Evolutionary conservation across 1,140 invertebrate genomes (phyloP).

Genomic region (Atta texana): DNA sequence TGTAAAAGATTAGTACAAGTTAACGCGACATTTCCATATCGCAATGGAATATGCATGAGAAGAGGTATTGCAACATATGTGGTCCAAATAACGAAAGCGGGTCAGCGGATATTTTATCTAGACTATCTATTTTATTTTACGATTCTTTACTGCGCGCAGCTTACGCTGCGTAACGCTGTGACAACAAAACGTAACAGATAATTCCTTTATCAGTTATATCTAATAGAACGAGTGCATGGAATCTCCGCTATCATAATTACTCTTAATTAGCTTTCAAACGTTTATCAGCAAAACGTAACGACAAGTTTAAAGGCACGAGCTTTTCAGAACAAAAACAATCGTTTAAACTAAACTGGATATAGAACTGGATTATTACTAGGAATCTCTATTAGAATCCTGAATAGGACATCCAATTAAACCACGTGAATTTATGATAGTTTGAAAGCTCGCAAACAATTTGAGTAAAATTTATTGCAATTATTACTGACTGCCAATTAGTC

Average conservation of each 20-base stretch:
- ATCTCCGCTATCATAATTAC: not conserved
- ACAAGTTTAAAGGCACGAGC: not conserved
- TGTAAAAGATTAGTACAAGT: constrained; percentile 59
- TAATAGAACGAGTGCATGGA: not conserved
- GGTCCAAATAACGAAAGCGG: constrained; percentile 50
- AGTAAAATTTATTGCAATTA: constrained; percentile 56
- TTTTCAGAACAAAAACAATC: not conserved
- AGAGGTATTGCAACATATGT: constrained; percentile 30
- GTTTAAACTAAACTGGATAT: not conserved
- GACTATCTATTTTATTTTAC: constrained; percentile 52
- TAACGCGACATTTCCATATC: constrained; percentile 59
- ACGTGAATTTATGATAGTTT: constrained; percentile 40
- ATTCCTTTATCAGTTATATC: not conserved
- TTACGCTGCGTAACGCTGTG: not conserved
- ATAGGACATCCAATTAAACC: constrained; percentile 48
- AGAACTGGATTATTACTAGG: constrained; percentile 19
- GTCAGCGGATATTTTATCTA: constrained; percentile 47
- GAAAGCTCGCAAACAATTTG: constrained; percentile 54
- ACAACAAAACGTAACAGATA: not conserved
- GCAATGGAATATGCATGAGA: constrained; percentile 60
- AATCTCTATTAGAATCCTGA: constrained; percentile 7
- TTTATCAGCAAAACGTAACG: not conserved
- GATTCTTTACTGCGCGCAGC: constrained; percentile 16
- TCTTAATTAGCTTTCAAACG: not conserved
- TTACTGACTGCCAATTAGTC: constrained; percentile 54